phyloP scores from a whole-genome alignment of 2,797 vertebrate species.

The Delichon dasypus region DNA sequence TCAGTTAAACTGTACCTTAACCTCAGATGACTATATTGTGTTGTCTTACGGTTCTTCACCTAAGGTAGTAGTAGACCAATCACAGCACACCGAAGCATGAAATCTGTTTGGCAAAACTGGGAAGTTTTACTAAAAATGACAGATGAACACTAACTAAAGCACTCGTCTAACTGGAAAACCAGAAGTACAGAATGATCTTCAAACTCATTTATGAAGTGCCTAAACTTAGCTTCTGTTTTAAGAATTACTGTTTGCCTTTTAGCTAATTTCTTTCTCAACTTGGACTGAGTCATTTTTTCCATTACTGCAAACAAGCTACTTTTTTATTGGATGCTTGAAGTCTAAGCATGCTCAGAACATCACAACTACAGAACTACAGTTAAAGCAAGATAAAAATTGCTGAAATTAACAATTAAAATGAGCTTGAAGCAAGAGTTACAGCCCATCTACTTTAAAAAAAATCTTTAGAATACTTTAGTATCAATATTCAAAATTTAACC shows the following conservation, averaged over 20 bases:
- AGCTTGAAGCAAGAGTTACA: background rate
- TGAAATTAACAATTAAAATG: background rate
- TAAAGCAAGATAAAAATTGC: constrained; percentile 50
- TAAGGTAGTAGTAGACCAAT: background rate
- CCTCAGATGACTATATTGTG: background rate
- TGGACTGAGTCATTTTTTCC: constrained; percentile 71
- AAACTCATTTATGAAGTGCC: background rate
- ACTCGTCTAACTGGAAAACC: background rate
- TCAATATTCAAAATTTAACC: background rate
- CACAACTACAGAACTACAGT: constrained; percentile 15
- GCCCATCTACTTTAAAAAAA: background rate
- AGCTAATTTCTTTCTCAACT: constrained; percentile 58
- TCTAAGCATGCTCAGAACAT: constrained; percentile 63
- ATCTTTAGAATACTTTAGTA: background rate
- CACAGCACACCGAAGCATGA: background rate
- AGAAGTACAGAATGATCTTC: background rate
- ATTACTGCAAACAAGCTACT: constrained; percentile 66
- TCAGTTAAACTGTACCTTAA: background rate
- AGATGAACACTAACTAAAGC: background rate
- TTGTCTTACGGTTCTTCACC: background rate
- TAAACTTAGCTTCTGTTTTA: constrained; percentile 49
- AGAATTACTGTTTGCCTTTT: constrained; percentile 57
- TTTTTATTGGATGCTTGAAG: constrained; percentile 70
- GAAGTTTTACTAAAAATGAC: background rate
- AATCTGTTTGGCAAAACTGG: background rate